These are phyloP conservation scores for Coelopa frigida DNA, from an alignment of 1,140 invertebrate genomes.

Conservation along the genomic window DNA sequence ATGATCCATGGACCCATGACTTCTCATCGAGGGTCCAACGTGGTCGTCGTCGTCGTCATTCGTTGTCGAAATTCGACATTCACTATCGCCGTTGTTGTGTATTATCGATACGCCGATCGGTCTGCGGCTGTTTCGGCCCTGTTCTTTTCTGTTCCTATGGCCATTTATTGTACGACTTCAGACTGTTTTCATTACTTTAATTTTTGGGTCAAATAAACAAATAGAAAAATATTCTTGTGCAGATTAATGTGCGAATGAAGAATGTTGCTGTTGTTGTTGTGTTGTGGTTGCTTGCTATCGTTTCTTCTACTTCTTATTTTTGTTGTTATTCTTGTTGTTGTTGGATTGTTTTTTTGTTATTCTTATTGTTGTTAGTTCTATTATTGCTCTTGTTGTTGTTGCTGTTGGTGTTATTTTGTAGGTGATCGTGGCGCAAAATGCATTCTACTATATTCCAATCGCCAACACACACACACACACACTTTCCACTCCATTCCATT, in stretches of 20 bases:
- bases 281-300: neutral
- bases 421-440: neutral
- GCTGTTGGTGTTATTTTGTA: slow-evolving; percentile 3
- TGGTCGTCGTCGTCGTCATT: neutral
- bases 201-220: too few species aligned
- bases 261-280: too few species aligned
- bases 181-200: too few species aligned
- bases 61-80: too few species aligned
- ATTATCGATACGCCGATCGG: too few species aligned
- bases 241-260: too few species aligned
- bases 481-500: neutral
- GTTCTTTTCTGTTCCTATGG: too few species aligned
- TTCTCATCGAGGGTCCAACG: neutral
- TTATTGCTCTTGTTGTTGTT: slow-evolving; percentile 4
- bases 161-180: too few species aligned
- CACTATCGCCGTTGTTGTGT: too few species aligned
- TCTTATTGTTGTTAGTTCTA: slow-evolving; percentile 2
- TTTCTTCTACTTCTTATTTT: neutral
- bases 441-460: neutral
- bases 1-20: neutral
- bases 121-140: too few species aligned
- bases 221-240: too few species aligned
- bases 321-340: slow-evolving; percentile 3
- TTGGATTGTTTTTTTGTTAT: slow-evolving; percentile 1
- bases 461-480: neutral